Evolutionary conservation across 2,888 invertebrate species (phyloP).

Genomic region (Glaucopsyche alexis): DNA sequence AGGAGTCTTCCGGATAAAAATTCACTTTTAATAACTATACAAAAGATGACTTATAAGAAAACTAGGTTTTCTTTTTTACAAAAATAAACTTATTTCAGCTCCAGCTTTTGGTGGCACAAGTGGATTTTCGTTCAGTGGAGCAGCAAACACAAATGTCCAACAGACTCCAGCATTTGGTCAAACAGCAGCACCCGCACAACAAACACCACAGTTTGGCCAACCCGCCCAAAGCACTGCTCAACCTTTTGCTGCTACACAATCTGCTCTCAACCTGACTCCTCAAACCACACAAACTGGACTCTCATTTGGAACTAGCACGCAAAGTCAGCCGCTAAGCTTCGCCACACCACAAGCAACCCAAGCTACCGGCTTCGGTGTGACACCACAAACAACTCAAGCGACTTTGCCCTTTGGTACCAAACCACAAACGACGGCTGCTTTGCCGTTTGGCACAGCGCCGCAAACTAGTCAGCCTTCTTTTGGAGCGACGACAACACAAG

Average conservation of each 20-base stretch:
- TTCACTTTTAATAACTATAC: too few species aligned
- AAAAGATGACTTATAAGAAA: too few species aligned
- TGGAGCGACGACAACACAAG: not conserved
- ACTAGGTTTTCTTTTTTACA: too few species aligned
- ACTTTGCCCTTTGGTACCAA: constrained; percentile 21
- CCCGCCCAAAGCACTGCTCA: not conserved
- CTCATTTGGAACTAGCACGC: constrained; percentile 27
- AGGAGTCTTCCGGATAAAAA: too few species aligned
- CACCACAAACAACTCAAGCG: constrained; percentile 28
- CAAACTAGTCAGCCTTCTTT: constrained; percentile 10
- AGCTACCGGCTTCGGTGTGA: not conserved
- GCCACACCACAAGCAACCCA: constrained; percentile 3
- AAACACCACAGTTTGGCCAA: constrained; percentile 32
- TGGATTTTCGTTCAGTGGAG: constrained; percentile 37
- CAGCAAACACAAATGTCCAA: constrained; percentile 29
- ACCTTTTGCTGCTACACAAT: not conserved
- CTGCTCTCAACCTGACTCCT: not conserved
- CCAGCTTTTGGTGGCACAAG: constrained; percentile 43
- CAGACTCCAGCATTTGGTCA: constrained; percentile 34
- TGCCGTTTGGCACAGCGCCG: not conserved
- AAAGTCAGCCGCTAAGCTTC: not conserved
- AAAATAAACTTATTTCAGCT: constrained; percentile 33
- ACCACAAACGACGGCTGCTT: constrained; percentile 17
- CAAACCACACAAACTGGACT: constrained; percentile 18
- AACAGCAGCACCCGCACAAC: constrained; percentile 32